Evolutionary conservation across 1,140 invertebrate species (phyloP).

Genomic region (Plutomurus gul): DNA sequence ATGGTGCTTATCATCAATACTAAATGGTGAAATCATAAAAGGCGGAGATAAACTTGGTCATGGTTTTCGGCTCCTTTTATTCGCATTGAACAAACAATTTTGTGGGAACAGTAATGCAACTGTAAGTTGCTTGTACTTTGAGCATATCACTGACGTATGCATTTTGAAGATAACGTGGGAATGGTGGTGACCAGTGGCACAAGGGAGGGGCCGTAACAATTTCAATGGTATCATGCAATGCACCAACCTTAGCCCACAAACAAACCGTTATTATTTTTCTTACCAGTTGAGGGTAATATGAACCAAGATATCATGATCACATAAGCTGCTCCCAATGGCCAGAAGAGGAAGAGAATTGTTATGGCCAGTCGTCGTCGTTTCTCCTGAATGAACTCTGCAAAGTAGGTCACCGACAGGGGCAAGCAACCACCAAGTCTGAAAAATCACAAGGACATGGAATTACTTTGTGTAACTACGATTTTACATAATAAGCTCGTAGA

Average conservation of each 20-base stretch:
- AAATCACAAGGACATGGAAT: not conserved
- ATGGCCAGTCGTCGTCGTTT: constrained; percentile 43
- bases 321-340: constrained; percentile 52
- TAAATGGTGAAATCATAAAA: too few species aligned
- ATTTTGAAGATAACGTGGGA: too few species aligned
- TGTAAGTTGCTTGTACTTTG: too few species aligned
- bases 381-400: constrained; percentile 52
- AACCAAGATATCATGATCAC: constrained; percentile 51
- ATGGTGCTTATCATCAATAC: too few species aligned
- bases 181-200: not conserved
- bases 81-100: too few species aligned
- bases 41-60: too few species aligned
- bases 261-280: not conserved
- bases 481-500: not conserved
- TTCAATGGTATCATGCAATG: too few species aligned
- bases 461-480: not conserved
- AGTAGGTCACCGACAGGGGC: constrained; percentile 51
- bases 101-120: too few species aligned
- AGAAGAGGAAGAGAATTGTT: constrained; percentile 48
- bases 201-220: not conserved
- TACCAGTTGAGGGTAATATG: constrained; percentile 53
- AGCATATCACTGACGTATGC: too few species aligned
- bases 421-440: constrained; percentile 50
- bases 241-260: too few species aligned
- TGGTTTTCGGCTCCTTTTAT: too few species aligned